Evolutionary conservation across 1,140 invertebrate genomes (phyloP), one percentile per base, ranked within the genome.

Genomic region (Harpegnathos saltator): DNA sequence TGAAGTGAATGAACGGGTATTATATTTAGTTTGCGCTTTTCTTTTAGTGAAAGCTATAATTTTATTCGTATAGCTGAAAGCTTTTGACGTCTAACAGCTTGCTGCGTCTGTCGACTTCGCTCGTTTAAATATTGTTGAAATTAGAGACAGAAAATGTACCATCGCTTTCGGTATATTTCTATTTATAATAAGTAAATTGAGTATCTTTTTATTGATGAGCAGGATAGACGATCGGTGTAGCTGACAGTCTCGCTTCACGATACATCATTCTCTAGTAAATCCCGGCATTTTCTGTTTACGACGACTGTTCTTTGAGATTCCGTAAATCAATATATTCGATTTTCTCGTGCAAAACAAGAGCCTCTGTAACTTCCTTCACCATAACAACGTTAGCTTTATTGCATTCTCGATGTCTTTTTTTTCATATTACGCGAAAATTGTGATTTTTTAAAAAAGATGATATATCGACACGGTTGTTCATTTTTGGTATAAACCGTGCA

Each of bases 201-300:
- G 26, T 59, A n/a, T 19, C 38, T 63, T 50, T 33, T 62, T 50
- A 61, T 52, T 63, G 1, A 5, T 50, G 38, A 75, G 24, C 62
- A 52, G n/a, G 3, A 75, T 62, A 50, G 48, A 48, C 17, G 24
- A 22, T 22, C 22, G 15, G 33, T 50, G 58, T 29, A 52, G 17
- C 14, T 62, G 58, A 62, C 56, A 73, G 56, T 29, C 22, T 44
- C 38, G 44, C 17, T 50, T 75, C 22, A 38, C 17, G 2, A 75
- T 50, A 63, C 15, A 50, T 75, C 24, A 50, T 62, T 62, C 17
- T 62, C 17, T 62, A 75, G 62, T n/a, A 50, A 74, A 75, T 62
- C 61, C 38, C 22, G 44, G 7, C 9, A 1, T 62, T 9, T 0
- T 62, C 38, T 62, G 22, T 62, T 74, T 75, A 22, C 12, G 24